These are phyloP conservation scores for Macrochelys suwanniensis DNA, from an alignment of 2,797 vertebrate species.

Conservation along the genomic window DNA sequence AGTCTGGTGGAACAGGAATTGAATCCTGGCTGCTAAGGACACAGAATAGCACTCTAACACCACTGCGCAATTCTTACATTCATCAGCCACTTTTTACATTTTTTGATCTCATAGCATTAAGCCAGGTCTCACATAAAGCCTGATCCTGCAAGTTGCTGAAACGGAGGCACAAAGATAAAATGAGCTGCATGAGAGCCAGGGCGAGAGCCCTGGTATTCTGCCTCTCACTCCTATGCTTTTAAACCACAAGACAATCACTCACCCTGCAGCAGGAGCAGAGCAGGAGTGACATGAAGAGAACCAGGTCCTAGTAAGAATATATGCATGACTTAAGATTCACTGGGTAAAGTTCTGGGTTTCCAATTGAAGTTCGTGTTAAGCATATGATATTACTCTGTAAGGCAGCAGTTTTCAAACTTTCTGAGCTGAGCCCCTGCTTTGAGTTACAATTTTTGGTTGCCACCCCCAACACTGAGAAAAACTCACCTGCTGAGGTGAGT, in stretches of 20 bases:
- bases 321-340: not conserved
- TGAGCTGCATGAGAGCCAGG: not conserved
- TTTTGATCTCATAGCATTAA: conserved; percentile 3
- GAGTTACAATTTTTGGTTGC: not conserved
- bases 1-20: conserved; percentile 9
- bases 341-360: not conserved
- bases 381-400: not conserved
- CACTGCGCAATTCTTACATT: not conserved
- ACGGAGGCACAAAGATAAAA: not conserved
- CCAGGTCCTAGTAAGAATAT: not conserved
- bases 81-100: not conserved
- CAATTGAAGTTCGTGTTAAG: not conserved
- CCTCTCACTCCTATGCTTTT: not conserved
- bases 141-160: conserved; percentile 32
- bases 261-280: not conserved
- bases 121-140: conserved; percentile 45
- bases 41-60: not conserved
- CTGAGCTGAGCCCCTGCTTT: not conserved
- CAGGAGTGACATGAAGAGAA: not conserved
- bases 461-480: not conserved
- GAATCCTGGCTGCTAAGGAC: conserved; percentile 21
- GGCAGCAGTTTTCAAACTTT: not conserved
- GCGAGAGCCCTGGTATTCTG: not conserved
- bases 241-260: not conserved
- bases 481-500: not conserved